phyloP scores from a whole-genome alignment of 1,140 invertebrate species.

The Thaumatotibia leucotreta region DNA sequence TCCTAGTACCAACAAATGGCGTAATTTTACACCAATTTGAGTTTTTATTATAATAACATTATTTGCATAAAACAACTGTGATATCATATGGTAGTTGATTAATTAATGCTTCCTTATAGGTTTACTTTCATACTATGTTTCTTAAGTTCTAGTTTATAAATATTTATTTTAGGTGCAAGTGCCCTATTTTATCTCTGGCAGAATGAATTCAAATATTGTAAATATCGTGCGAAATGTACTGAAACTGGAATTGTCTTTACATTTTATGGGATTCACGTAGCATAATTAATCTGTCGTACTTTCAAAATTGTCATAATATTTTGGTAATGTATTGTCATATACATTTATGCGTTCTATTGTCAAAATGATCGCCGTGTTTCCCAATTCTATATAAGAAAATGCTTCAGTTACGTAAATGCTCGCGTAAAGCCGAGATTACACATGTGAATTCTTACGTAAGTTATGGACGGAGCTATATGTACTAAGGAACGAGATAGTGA shows the following conservation, averaged over 20 bases:
- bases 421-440: not conserved
- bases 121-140: slow-evolving; percentile 50
- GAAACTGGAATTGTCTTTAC: slow-evolving; percentile 62
- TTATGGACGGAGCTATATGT: too few species aligned
- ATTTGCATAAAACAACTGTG: slow-evolving; percentile 76
- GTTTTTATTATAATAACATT: slow-evolving; percentile 31
- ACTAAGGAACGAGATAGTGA: too few species aligned
- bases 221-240: slow-evolving; percentile 46
- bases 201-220: slow-evolving; percentile 40
- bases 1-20: too few species aligned
- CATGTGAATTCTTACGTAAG: too few species aligned
- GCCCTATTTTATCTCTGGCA: slow-evolving; percentile 21
- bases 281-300: not conserved
- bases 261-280: not conserved
- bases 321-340: not conserved
- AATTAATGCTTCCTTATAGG: slow-evolving; percentile 66
- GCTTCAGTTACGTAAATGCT: not conserved
- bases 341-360: not conserved
- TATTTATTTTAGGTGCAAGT: slow-evolving; percentile 35
- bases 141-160: slow-evolving; percentile 35
- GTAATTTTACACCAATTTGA: slow-evolving; percentile 12
- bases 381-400: not conserved
- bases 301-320: not conserved
- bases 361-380: not conserved
- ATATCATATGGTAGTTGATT: slow-evolving; percentile 72